Conservation (phyloP, 64 coral and sea anemone species). For the Hydrozoanthus tunicans region DNA sequence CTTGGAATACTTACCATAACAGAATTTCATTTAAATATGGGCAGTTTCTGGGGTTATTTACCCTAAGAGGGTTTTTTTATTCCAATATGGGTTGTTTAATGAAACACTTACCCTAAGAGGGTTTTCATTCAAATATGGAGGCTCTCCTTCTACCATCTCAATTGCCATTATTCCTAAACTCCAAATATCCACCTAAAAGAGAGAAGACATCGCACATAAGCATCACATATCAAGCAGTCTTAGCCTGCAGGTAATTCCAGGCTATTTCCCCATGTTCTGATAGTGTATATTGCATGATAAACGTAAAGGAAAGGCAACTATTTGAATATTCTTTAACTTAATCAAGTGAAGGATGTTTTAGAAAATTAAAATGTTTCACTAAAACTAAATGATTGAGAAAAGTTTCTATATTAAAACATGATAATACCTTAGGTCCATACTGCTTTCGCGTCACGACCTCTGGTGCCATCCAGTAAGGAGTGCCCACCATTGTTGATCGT, state of each 20-base stretch:
- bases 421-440: conserved; percentile 90
- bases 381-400: background rate
- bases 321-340: too few relatives aligned
- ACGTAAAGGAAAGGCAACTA: too few relatives aligned
- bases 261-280: too few relatives aligned
- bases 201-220: background rate
- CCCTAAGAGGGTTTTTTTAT: too few relatives aligned
- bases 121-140: conserved; percentile 98
- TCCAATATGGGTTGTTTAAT: too few relatives aligned
- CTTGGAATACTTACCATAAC: conserved; percentile 82
- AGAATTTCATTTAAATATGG: background rate
- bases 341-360: background rate
- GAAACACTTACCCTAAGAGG: conserved; percentile 86
- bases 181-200: conserved; percentile 93
- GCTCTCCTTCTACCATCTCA: conserved; percentile 99
- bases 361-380: background rate
- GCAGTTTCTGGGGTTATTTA: too few relatives aligned
- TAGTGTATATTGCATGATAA: too few relatives aligned
- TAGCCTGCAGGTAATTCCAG: too few relatives aligned
- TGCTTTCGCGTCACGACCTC: conserved; percentile 97
- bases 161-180: conserved; percentile 99
- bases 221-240: too few relatives aligned
- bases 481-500: conserved; percentile 99
- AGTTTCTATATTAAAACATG: too few relatives aligned
- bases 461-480: conserved; percentile 99